These are phyloP conservation scores for Cotesia vestalis DNA, from an alignment of 1,140 invertebrate species.

Conservation along the genomic window DNA sequence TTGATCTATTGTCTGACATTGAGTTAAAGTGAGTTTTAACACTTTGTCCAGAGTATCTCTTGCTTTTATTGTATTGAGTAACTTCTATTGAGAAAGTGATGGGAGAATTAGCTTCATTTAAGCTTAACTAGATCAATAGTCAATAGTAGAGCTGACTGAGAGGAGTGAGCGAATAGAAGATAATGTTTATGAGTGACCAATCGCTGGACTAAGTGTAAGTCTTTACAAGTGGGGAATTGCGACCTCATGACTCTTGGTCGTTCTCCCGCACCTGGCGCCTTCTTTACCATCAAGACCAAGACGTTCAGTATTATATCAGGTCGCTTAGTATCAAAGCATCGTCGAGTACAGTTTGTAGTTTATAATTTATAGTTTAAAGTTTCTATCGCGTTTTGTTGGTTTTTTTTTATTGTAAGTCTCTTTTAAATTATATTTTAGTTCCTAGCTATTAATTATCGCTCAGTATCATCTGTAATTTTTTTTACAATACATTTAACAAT, in stretches of 20 bases:
- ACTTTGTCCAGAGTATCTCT: background rate
- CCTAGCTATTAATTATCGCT: no score
- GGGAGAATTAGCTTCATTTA: background rate
- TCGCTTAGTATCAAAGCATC: constrained; percentile 8
- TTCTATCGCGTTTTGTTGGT: background rate
- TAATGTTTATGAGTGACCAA: background rate
- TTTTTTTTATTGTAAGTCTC: background rate
- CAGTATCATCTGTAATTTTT: no score
- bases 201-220: background rate
- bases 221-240: background rate
- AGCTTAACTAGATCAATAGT: constrained; percentile 7
- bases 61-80: no score
- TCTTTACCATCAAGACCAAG: background rate
- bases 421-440: no score
- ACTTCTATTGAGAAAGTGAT: background rate
- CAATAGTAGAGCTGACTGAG: background rate
- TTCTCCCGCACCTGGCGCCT: constrained; percentile 17
- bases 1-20: constrained; percentile 10
- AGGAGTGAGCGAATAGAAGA: background rate
- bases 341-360: background rate
- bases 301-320: background rate
- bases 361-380: background rate
- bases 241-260: constrained; percentile 5
- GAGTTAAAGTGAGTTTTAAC: no score
- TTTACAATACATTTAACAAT: no score